These are phyloP conservation scores for Okamejei kenojei DNA, from an alignment of 2,797 vertebrate species.

Conservation along the genomic window DNA sequence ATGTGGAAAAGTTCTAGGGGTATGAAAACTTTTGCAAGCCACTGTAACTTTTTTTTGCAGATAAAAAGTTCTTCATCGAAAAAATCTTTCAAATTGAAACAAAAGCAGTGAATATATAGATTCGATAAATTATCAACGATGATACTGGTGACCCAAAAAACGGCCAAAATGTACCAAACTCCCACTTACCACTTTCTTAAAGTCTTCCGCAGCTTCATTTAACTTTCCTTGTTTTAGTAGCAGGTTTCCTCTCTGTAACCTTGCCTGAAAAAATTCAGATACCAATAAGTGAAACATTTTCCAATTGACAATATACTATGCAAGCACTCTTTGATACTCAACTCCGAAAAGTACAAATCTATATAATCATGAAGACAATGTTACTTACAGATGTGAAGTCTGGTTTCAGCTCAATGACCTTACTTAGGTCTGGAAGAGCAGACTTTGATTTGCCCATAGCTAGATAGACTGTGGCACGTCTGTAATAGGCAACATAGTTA, in stretches of 20 bases:
- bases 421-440: constrained; percentile 87
- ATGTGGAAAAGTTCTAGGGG: too few relatives aligned
- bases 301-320: background rate
- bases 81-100: background rate
- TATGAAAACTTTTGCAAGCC: too few relatives aligned
- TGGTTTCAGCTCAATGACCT: constrained; percentile 91
- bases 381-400: constrained; percentile 92
- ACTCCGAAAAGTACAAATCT: background rate
- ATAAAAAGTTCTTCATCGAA: background rate
- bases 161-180: background rate
- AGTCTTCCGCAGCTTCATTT: constrained; percentile 89
- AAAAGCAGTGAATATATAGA: background rate
- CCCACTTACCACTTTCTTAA: constrained; percentile 78
- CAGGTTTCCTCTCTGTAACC: constrained; percentile 86
- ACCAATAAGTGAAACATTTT: background rate
- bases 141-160: background rate
- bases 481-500: constrained; percentile 92
- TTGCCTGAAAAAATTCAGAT: constrained; percentile 60
- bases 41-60: background rate
- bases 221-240: constrained; percentile 87
- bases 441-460: constrained; percentile 98
- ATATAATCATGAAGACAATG: constrained; percentile 10
- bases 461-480: constrained; percentile 90
- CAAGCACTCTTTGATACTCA: background rate
- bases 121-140: background rate